These are phyloP conservation scores for Acronicta leporina DNA, from an alignment of 2,888 invertebrate genomes.

Conservation along the genomic window DNA sequence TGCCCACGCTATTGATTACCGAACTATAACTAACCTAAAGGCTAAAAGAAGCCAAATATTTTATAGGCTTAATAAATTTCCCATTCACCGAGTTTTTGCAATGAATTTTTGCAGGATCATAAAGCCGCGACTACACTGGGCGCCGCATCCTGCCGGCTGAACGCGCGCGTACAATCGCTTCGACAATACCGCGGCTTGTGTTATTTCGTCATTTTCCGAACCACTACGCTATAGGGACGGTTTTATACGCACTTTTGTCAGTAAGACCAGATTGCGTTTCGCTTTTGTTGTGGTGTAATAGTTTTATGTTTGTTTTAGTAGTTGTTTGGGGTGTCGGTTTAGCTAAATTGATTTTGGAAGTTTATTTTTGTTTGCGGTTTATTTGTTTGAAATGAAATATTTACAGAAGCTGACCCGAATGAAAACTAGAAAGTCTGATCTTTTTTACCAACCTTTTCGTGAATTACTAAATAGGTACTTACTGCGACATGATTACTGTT, in stretches of 20 bases:
- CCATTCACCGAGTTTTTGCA: conserved; percentile 52
- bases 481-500: too few species aligned
- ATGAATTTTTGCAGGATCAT: conserved; percentile 44
- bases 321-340: conserved; percentile 14
- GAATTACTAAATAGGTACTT: too few species aligned
- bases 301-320: conserved; percentile 55
- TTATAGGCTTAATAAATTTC: conserved; percentile 50
- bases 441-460: too few species aligned
- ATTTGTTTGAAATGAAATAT: not conserved
- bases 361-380: conserved; percentile 3
- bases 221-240: conserved; percentile 74
- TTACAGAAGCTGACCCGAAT: too few species aligned
- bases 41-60: conserved; percentile 26
- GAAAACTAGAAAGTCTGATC: too few species aligned
- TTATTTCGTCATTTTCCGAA: conserved; percentile 82
- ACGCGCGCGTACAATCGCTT: conserved; percentile 69
- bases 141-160: conserved; percentile 57
- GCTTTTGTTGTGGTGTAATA: conserved; percentile 48
- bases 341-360: conserved; percentile 2
- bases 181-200: conserved; percentile 54
- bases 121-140: conserved; percentile 38
- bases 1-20: not conserved
- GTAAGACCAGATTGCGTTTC: conserved; percentile 25
- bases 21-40: conserved; percentile 12
- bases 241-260: conserved; percentile 68